Base-by-base conservation (phyloP, 2,113 vertebrate genomes). In the Elanus axillaris region DNA sequence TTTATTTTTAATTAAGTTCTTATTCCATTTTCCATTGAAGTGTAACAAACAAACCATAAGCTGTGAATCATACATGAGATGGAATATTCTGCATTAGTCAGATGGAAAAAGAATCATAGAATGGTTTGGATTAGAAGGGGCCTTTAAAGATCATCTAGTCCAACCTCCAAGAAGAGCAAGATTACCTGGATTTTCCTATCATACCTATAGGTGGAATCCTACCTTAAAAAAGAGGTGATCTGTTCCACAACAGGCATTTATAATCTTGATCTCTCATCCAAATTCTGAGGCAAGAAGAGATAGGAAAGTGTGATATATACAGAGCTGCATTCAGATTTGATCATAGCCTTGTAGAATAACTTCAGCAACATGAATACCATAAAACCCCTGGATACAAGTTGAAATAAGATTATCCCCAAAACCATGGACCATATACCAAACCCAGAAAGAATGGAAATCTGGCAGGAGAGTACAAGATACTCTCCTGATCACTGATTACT, bases 1-100 rank as follows among this genome's bases (percentile, higher is more conserved):
- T 89, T 78, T 86, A 72, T 73, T 94, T 96, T 94, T 93, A 97
- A 92, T 91, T 94, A 96, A 77, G 20, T 75, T 95, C 93, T 93
- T 84, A 93, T 86, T 91, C 83, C 93, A 48, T 91, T 96, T 97
- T 95, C 64, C 58, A 60, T 48, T 38, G 86, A 87, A 88, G 50
- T 68, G 29, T 86, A 94, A 45, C 52, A 96, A 94, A 84, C 43
- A 96, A 96, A 91, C 47, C 22, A n/a, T 64, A 36, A 71, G 4
- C 42, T 83, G 19, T 78, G 66, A 85, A 76, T 87, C 87, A 62
- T 60, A 76, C 20, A 69, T 86, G n/a, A 95, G 13, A 8, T 66
- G 26, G 92, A 83, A 86, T 16, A 34, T 86, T 92, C 36, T 75
- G 9, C n/a, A 59, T 91, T 91, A 73, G 31, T 95, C 42, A 91